Base-by-base conservation (phyloP, 2,797 vertebrate species). In the Crenuchus spilurus region DNA sequence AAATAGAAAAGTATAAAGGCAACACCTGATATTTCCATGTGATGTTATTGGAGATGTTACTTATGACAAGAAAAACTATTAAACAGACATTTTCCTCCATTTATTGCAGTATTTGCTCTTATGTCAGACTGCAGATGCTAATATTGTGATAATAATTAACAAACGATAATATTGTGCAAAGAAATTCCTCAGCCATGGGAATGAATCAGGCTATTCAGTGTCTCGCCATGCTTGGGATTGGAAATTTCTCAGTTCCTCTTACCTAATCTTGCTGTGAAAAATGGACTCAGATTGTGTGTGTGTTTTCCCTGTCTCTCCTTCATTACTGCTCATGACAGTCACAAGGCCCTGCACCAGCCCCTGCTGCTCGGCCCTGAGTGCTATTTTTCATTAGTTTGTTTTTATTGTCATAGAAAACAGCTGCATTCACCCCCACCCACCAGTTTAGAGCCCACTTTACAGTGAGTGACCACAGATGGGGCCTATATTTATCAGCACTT, bases 301-400 rank as follows among this genome's bases (percentile, higher is more conserved):
- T 64, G 18, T 57, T 60, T 49, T 62, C 20, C 16, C 18, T 20
- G 37, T 80, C 57, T 80, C 57, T 79, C 48, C 41, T 65, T 78
- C 67, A 52, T 60, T 35, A 60, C 28, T 75, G 77, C 88, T 86
- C 87, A 87, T 92, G 91, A 91, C 82, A 81, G 88, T 91, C 90
- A 92, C 88, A 85, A 90, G 90, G 77, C 84, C 61, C 65, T 75
- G 73, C 84, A 75, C 80, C 80, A 81, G 79, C 60, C 42, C 49
- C 55, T 57, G 74, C 61, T 78, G 51, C 73, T 64, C 73, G 72
- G 71, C 76, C 61, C 67, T 42, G 46, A 78, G 72, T 67, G 63
- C 61, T 66, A 82, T 30, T 88, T 48, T 51, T 80, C 79, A 89
- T 85, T 87, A 58, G 51, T 70, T 60, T 83, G 85, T 81, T 87